These are phyloP conservation scores for Therioaphis trifolii DNA, from an alignment of 2,888 invertebrate genomes.

Conservation along the genomic window DNA sequence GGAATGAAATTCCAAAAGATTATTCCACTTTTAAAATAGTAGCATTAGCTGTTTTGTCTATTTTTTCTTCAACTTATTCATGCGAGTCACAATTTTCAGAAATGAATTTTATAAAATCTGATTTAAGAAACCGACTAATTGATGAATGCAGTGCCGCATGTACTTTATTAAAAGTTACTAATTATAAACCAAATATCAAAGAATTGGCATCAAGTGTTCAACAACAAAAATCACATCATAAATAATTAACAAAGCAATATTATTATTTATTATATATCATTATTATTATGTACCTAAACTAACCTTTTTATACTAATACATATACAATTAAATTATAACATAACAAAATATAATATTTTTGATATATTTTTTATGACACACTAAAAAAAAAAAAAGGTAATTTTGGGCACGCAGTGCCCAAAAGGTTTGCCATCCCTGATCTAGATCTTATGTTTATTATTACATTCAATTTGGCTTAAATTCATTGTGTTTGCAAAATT, in stretches of 20 bases:
- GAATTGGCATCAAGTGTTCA: background rate
- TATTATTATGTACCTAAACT: too few relatives aligned
- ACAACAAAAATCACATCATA: background rate
- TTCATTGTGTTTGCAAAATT: too few relatives aligned
- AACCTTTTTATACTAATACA: too few relatives aligned
- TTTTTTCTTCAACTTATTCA: background rate
- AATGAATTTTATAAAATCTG: background rate
- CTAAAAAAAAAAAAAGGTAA: background rate
- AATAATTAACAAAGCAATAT: too few relatives aligned
- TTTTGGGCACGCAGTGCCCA: too few relatives aligned
- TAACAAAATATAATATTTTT: too few relatives aligned
- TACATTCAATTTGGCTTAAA: too few relatives aligned
- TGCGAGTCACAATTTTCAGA: background rate
- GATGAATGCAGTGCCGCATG: background rate
- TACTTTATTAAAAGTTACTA: constrained; percentile 1
- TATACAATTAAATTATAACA: too few relatives aligned
- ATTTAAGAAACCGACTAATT: background rate
- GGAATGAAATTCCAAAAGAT: background rate
- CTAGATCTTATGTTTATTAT: too few relatives aligned
- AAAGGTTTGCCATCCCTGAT: too few relatives aligned
- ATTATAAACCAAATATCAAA: background rate
- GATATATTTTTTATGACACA: too few relatives aligned
- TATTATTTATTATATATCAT: too few relatives aligned
- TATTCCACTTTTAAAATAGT: background rate
- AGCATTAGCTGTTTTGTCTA: background rate